These are phyloP conservation scores for Marronus borbonicus DNA, from an alignment of 2,888 invertebrate genomes.

Conservation along the genomic window DNA sequence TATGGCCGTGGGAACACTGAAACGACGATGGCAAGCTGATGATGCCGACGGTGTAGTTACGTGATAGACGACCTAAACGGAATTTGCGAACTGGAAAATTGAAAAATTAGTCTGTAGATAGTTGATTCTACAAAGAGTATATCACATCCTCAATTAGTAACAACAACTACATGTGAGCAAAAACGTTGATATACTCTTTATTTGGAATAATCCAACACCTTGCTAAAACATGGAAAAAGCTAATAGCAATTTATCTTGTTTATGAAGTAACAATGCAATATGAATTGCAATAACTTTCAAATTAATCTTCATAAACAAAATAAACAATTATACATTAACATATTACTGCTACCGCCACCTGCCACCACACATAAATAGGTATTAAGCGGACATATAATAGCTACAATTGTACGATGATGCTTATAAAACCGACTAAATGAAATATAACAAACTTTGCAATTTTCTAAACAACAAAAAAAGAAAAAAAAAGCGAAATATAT, in stretches of 20 bases:
- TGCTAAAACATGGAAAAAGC: not conserved
- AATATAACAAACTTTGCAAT: too few relatives aligned
- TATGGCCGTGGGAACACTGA: conserved; percentile 41
- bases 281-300: too few relatives aligned
- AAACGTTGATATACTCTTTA: not conserved
- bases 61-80: conserved; percentile 85
- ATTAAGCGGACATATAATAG: not conserved
- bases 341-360: conserved; percentile 11
- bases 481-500: too few relatives aligned
- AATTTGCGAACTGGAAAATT: conserved; percentile 81
- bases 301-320: not conserved
- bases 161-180: too few relatives aligned
- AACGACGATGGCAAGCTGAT: conserved; percentile 69
- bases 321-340: not conserved
- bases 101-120: conserved; percentile 57
- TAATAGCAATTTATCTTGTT: not conserved
- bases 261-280: not conserved
- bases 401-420: not conserved
- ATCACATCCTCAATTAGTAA: not conserved
- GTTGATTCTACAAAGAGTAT: conserved; percentile 9
- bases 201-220: not conserved
- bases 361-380: not conserved
- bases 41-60: conserved; percentile 87
- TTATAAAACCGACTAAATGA: too few relatives aligned
- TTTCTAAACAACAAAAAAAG: too few relatives aligned